phyloP scores from a whole-genome alignment of 1,140 invertebrate genomes.

The Caenorhabditis inopinata region DNA sequence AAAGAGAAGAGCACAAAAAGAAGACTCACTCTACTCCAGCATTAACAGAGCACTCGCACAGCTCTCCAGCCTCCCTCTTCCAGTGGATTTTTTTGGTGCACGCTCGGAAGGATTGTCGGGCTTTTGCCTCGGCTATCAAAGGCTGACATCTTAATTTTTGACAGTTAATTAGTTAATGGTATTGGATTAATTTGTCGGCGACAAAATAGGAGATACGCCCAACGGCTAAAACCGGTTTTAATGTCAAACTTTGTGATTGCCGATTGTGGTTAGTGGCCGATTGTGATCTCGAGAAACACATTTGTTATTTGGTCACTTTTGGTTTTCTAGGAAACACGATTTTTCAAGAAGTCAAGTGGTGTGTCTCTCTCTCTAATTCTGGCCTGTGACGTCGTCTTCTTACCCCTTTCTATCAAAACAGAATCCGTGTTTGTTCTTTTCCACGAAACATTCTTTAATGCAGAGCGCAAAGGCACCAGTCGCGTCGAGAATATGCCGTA shows the following conservation, averaged over 20 bases:
- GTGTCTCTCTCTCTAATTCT: background rate
- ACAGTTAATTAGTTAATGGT: background rate
- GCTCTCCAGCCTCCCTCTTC: slow-evolving; percentile 50
- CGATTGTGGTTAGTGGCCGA: background rate
- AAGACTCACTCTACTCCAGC: slow-evolving; percentile 47
- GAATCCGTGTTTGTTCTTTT: slow-evolving; percentile 48
- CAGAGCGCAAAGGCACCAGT: slow-evolving; percentile 48
- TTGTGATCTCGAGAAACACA: background rate
- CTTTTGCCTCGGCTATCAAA: slow-evolving; percentile 44
- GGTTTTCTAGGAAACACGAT: background rate
- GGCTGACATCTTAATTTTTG: slow-evolving; percentile 47
- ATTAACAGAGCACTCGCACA: slow-evolving; percentile 49
- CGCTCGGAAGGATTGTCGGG: slow-evolving; percentile 45
- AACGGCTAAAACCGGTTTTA: background rate
- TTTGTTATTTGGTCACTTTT: slow-evolving; percentile 15
- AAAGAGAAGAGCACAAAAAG: background rate
- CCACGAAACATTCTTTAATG: slow-evolving; percentile 49
- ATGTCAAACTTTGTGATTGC: background rate
- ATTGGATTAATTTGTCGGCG: background rate
- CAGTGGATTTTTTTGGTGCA: slow-evolving; percentile 49
- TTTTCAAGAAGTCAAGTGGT: background rate
- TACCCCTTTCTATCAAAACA: slow-evolving; percentile 50
- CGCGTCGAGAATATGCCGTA: slow-evolving; percentile 46
- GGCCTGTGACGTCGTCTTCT: background rate
- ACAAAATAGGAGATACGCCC: background rate